Evolutionary conservation across 2,888 invertebrate genomes (phyloP).

Genomic region (Oligia strigilis): DNA sequence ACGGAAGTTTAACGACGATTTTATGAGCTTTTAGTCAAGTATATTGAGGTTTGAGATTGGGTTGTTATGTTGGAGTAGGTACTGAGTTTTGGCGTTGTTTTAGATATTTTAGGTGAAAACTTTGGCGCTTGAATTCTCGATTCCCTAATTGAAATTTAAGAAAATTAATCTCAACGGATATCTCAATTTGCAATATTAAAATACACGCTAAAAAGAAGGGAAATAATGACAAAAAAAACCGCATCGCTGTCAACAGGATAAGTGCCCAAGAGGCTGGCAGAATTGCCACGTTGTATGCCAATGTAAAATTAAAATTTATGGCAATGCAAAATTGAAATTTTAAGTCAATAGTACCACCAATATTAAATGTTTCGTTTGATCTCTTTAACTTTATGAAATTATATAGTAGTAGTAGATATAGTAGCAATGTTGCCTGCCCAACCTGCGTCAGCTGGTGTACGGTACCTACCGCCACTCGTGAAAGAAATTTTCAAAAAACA

Average conservation of each 20-base stretch:
- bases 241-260: neutral
- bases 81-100: slow-evolving; percentile 25
- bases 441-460: neutral
- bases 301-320: neutral
- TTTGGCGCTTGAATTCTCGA: slow-evolving; percentile 20
- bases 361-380: neutral
- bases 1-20: slow-evolving; percentile 48
- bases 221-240: neutral
- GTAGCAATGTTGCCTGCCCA: no score
- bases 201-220: neutral
- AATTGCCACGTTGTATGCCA: neutral
- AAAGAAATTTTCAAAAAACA: neutral
- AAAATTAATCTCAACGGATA: no score
- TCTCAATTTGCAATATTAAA: neutral
- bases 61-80: slow-evolving; percentile 31
- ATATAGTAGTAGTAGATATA: neutral
- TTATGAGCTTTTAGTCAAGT: slow-evolving; percentile 35
- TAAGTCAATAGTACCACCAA: neutral
- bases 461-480: no score
- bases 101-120: slow-evolving; percentile 2
- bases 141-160: neutral
- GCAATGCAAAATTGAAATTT: neutral
- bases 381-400: no score
- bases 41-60: slow-evolving; percentile 40
- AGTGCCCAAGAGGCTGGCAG: neutral